Evolutionary conservation across 2,113 vertebrate species (phyloP).

Genomic region (Edolisoma coerulescens): DNA sequence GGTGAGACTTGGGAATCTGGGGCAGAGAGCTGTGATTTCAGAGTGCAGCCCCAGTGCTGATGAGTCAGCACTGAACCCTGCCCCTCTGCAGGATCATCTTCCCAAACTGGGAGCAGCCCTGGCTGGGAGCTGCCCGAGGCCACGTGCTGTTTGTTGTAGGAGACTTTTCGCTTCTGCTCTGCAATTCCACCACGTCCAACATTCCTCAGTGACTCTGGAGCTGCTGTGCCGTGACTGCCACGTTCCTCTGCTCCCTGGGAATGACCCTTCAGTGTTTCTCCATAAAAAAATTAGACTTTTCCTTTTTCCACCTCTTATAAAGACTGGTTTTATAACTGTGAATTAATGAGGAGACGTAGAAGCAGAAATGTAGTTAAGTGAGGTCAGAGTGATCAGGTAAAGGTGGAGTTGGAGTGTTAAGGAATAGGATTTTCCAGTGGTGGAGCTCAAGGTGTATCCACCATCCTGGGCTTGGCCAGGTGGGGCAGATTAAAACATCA

Average conservation of each 20-base stretch:
- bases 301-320: neutral
- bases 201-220: neutral
- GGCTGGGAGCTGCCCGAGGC: neutral
- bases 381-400: neutral
- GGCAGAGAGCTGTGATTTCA: neutral
- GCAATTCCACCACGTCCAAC: accelerated
- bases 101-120: neutral
- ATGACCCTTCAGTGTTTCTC: neutral
- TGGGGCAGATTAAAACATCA: neutral
- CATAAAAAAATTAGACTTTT: neutral
- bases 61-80: neutral
- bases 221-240: neutral
- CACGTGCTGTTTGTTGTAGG: neutral
- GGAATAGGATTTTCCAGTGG: neutral
- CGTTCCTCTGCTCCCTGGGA: neutral
- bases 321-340: neutral
- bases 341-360: neutral
- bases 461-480: neutral
- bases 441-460: neutral
- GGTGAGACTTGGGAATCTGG: neutral
- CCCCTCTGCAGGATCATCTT: neutral
- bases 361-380: neutral
- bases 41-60: neutral
- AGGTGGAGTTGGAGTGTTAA: neutral
- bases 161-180: neutral